Evolutionary conservation across 2,888 invertebrate genomes (phyloP).

Genomic region (Drosophila aldrichi): DNA sequence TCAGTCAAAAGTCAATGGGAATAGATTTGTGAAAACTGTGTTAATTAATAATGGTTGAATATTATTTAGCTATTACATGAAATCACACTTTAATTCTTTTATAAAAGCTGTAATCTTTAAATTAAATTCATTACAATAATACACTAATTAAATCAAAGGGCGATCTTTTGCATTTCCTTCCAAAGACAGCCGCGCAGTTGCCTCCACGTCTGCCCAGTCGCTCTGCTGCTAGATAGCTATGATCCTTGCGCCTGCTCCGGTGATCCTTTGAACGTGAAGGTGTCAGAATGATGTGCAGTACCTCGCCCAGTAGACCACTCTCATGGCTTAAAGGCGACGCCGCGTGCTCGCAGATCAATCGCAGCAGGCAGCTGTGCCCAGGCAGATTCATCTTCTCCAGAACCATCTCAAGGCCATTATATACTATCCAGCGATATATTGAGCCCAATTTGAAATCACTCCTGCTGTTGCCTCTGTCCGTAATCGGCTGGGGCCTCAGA

Average conservation of each 20-base stretch:
- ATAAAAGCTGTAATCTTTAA: neutral
- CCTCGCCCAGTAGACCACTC: constrained; percentile 90
- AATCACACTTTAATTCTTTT: too few relatives aligned
- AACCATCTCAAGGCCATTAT: constrained; percentile 76
- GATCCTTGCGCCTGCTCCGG: constrained; percentile 87
- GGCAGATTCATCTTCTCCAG: constrained; percentile 87
- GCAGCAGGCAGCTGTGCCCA: constrained; percentile 90
- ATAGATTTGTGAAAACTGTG: neutral
- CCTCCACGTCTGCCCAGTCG: constrained; percentile 86
- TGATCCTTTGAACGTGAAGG: constrained; percentile 89
- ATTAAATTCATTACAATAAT: constrained; percentile 44
- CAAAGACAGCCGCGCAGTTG: constrained; percentile 69
- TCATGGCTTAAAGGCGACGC: constrained; percentile 89
- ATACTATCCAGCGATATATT: constrained; percentile 78
- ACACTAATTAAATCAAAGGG: constrained; percentile 72
- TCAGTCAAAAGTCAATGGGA: constrained; percentile 21
- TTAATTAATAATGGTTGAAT: neutral
- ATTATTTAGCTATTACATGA: too few relatives aligned
- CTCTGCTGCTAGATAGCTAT: constrained; percentile 90
- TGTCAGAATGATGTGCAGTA: constrained; percentile 91
- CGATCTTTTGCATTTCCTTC: constrained; percentile 66
- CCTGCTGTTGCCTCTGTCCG: constrained; percentile 38
- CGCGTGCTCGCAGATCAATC: constrained; percentile 91
- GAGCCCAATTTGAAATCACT: constrained; percentile 48
- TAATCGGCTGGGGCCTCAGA: constrained; percentile 73